A percentile compares a stretch with the other conserved stretches of the same genome.
Conservation (phyloP, 2,113 vertebrate species). For the Amblyopsis rosae region DNA sequence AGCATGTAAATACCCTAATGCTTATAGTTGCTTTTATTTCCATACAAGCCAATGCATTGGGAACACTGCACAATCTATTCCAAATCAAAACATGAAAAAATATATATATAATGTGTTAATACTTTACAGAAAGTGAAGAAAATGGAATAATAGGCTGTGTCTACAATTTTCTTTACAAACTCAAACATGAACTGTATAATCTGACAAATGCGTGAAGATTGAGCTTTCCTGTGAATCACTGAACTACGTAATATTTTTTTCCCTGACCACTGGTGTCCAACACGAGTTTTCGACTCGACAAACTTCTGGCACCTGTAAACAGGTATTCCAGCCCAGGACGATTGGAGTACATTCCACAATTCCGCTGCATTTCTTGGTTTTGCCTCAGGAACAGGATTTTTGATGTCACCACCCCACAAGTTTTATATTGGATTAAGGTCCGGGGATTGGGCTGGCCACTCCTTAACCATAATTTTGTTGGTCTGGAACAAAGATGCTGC, state of each 20-base stretch:
- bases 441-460: conserved; percentile 5
- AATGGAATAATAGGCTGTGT: background rate
- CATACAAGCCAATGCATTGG: background rate
- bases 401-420: conserved; percentile 19
- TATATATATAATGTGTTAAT: background rate
- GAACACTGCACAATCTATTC: conserved; percentile 5
- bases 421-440: conserved; percentile 26
- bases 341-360: too few species aligned
- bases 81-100: conserved; percentile 1
- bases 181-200: background rate
- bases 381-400: conserved; percentile 24
- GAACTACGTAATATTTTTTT: background rate
- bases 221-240: background rate
- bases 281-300: too few species aligned
- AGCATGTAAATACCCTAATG: background rate
- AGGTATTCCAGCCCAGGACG: background rate
- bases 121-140: background rate
- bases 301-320: background rate
- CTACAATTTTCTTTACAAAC: too few species aligned
- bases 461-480: background rate
- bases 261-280: background rate
- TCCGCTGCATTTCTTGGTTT: conserved; percentile 15
- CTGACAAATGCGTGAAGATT: background rate
- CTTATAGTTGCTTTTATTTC: background rate
- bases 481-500: too few species aligned